phyloP scores from a whole-genome alignment of 2,797 vertebrate genomes.

The Sparidentex hasta region DNA sequence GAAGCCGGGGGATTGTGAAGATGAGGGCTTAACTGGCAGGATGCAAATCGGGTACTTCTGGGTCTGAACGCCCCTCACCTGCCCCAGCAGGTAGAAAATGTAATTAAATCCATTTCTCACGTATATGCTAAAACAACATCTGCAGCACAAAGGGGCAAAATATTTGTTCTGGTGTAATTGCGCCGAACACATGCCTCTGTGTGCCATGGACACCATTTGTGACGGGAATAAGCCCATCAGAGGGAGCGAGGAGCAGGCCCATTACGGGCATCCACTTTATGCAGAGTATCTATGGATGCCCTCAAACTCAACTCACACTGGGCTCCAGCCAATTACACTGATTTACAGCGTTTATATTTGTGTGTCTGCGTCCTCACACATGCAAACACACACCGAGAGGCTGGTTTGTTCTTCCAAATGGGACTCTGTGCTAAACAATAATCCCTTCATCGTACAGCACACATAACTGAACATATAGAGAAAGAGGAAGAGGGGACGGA shows the following conservation, averaged over 20 bases:
- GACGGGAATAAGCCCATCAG: slow-evolving; percentile 34
- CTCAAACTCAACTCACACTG: slow-evolving; percentile 70
- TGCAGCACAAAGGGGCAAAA: slow-evolving; percentile 32
- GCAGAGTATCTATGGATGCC: slow-evolving; percentile 42
- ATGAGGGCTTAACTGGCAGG: slow-evolving; percentile 33
- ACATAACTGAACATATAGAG: slow-evolving; percentile 3
- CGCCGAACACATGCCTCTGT: background rate
- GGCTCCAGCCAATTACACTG: slow-evolving; percentile 65
- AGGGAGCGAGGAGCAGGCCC: slow-evolving; percentile 33
- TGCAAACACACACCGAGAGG: slow-evolving; percentile 27
- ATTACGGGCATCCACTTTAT: slow-evolving; percentile 43
- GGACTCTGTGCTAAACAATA: slow-evolving; percentile 13
- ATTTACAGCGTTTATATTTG: slow-evolving; percentile 36
- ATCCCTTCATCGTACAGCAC: slow-evolving; percentile 30
- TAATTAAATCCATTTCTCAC: slow-evolving; percentile 35
- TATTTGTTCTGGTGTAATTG: slow-evolving; percentile 40
- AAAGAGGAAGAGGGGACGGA: slow-evolving; percentile 1
- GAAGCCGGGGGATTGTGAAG: slow-evolving; percentile 14
- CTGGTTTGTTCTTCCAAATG: slow-evolving; percentile 33
- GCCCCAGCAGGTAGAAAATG: slow-evolving; percentile 40
- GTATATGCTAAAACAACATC: slow-evolving; percentile 42
- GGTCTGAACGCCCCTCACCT: slow-evolving; percentile 35
- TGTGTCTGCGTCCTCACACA: slow-evolving; percentile 15
- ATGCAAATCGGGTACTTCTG: slow-evolving; percentile 34
- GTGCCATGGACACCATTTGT: slow-evolving; percentile 34